Evolutionary conservation across 1,140 invertebrate species (phyloP).

Genomic region (Eumeta japonica): DNA sequence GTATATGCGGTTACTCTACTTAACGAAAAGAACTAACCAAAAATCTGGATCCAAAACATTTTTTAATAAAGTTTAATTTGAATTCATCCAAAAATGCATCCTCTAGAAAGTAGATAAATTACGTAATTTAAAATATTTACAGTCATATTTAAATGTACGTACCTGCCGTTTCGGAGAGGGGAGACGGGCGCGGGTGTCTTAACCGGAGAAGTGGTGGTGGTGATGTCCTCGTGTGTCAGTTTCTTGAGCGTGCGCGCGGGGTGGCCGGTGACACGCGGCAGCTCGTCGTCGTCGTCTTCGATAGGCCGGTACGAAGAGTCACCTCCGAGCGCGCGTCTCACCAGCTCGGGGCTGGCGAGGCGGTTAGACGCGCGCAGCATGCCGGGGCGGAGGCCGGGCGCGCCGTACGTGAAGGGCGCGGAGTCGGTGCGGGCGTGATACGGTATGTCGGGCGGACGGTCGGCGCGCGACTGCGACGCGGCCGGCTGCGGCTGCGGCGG

Average conservation of each 20-base stretch:
- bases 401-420: conserved; percentile 79
- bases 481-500: conserved; percentile 59
- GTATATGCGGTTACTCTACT: too few species aligned
- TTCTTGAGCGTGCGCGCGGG: conserved; percentile 32
- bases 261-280: conserved; percentile 5
- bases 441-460: conserved; percentile 61
- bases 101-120: too few species aligned
- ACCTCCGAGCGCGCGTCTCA: conserved; percentile 64
- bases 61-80: too few species aligned
- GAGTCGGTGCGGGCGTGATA: conserved; percentile 81
- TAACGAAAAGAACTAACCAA: too few species aligned
- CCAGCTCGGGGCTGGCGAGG: conserved; percentile 72
- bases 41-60: too few species aligned
- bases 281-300: conserved; percentile 57
- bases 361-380: conserved; percentile 62
- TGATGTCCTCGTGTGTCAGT: conserved; percentile 42
- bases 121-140: background rate
- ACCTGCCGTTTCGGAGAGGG: conserved; percentile 38
- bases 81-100: too few species aligned
- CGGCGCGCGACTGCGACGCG: conserved; percentile 34
- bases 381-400: conserved; percentile 57
- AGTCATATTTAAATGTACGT: conserved; percentile 7
- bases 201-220: conserved; percentile 29
- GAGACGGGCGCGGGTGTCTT: conserved; percentile 18
- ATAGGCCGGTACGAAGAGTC: conserved; percentile 36